Conservation (phyloP, 1,140 invertebrate genomes). For the Ladona fulva region DNA sequence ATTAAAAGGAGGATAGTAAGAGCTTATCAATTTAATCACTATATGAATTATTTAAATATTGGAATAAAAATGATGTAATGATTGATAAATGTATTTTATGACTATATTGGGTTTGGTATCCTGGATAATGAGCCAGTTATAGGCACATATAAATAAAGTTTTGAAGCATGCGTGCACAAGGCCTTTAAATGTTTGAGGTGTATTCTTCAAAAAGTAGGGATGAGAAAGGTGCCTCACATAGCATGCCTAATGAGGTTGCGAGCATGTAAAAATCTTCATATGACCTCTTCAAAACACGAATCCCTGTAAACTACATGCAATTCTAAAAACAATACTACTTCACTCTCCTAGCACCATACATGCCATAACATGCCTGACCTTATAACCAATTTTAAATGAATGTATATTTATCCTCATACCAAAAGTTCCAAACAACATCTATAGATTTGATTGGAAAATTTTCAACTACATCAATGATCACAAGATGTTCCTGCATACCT, state of each 20-base stretch:
- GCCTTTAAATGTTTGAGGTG: neutral
- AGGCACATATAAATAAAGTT: conserved; percentile 2
- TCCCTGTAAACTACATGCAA: conserved; percentile 2
- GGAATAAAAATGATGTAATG: conserved; percentile 8
- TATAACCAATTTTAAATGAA: neutral
- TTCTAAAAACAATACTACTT: neutral
- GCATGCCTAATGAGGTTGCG: neutral
- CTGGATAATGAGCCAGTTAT: neutral
- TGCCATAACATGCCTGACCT: conserved; percentile 7
- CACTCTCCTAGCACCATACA: conserved; percentile 7
- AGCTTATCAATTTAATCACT: neutral
- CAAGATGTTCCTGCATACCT: neutral
- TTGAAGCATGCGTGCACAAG: conserved; percentile 7
- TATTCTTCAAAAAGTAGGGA: neutral
- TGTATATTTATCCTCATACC: neutral
- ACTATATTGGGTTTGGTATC: conserved; percentile 1
- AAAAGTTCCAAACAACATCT: conserved; percentile 7
- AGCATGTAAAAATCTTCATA: conserved; percentile 4
- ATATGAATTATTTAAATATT: neutral
- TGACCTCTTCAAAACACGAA: neutral
- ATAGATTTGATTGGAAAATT: neutral
- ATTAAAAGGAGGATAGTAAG: neutral
- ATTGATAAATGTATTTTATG: neutral
- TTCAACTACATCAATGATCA: conserved; percentile 2
- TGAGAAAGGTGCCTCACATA: neutral